A percentile compares a stretch with the other conserved stretches of the same genome.
These are phyloP conservation scores for Micrastur ruficollis DNA, from an alignment of 2,797 vertebrate species.

Conservation along the genomic window DNA sequence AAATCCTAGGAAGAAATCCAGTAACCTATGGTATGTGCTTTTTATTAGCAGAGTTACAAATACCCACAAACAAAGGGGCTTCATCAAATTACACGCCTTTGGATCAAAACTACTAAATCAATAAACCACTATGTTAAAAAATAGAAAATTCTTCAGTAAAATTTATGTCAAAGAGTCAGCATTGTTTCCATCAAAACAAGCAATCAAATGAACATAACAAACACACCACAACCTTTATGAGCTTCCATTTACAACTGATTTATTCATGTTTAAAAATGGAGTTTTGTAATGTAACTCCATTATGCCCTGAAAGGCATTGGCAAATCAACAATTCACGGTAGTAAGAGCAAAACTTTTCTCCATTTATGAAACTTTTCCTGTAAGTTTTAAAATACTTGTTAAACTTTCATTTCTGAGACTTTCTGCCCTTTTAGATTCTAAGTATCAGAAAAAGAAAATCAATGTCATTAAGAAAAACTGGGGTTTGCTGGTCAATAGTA, in stretches of 20 bases:
- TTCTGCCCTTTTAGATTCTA: background rate
- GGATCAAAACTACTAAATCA: background rate
- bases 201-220: background rate
- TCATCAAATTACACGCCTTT: background rate
- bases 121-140: slow-evolving; percentile 12
- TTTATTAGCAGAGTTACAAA: background rate
- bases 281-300: background rate
- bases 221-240: background rate
- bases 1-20: background rate
- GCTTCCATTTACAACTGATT: slow-evolving; percentile 23
- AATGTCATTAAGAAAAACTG: background rate
- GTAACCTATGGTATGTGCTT: background rate
- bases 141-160: background rate
- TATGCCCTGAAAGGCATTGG: background rate
- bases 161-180: background rate
- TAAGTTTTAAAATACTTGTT: background rate
- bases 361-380: background rate
- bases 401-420: background rate
- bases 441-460: background rate
- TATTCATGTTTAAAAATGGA: slow-evolving; percentile 26
- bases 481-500: background rate
- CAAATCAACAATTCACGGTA: background rate
- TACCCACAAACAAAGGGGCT: background rate
- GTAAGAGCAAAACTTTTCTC: background rate
- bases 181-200: slow-evolving; percentile 10